Base-by-base conservation (phyloP, 2,888 invertebrate genomes). In the Acrobasis suavella region DNA sequence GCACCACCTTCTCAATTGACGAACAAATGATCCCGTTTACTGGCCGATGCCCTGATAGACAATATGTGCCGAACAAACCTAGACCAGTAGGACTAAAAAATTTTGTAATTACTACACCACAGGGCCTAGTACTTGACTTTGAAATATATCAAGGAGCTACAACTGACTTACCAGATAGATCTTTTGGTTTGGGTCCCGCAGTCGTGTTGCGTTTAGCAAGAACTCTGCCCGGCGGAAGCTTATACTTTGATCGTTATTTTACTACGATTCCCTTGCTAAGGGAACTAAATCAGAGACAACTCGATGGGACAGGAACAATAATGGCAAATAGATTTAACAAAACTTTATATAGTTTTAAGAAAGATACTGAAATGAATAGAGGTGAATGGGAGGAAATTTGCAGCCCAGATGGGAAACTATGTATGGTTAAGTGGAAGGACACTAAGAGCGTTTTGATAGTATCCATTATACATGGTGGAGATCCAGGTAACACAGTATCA, bases 391-490 rank as follows among this genome's bases (percentile, higher is more conserved):
- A 72, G 16, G 75, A 76, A 17, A 64, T 72, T 14, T 64, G 67
- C 17, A 67, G 72, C 37, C 63, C 65, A 3, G 74, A 75, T 58
- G 66, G 63, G 9, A 73, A 70, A 63, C 39, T 74, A 14, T 68
- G 72, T 50, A 62, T 73, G 0, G 67, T 75, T 7, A 77, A 78
- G 66, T 80, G 77, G 78, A 75, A 70, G 62, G 77, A 80, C 58
- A 73, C 63, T 15, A 75, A 73, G 67, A 50, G 69, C 16, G 72
- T 77, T 0, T 63, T 73, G 32, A 62, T 72, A 60, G 60, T 70
- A 16, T 80, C 78, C 5, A 78, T 75, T 1, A 66, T 62, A 22
- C 69, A 69, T 65, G 80, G 78, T 50, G 63, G 66, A 22, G 69
- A 74, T 49, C 76, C 77, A 9, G 37, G 60, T 14, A 63, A 42